A percentile compares a stretch with the other conserved stretches of the same genome.
Conservation (phyloP, 2,888 invertebrate genomes). For the Athrips mouffetella region DNA sequence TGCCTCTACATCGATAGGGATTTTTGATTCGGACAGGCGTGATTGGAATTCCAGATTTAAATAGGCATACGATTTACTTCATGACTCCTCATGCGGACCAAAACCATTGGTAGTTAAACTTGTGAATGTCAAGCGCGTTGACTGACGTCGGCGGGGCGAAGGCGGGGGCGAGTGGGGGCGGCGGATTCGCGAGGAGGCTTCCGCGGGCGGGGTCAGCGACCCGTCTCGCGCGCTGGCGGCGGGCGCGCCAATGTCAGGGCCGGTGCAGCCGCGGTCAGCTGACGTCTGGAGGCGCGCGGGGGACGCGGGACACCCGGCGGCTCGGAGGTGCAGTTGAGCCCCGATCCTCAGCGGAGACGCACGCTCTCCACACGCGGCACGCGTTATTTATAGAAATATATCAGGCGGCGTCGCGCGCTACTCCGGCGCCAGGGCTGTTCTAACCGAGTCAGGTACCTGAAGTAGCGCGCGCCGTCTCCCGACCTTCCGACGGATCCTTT, state of each 20-base stretch:
- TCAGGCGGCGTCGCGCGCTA: constrained; percentile 84
- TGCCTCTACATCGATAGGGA: constrained; percentile 1
- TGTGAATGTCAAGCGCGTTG: constrained; percentile 51
- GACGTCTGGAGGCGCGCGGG: constrained; percentile 77
- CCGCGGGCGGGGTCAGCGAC: constrained; percentile 34
- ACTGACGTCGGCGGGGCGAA: constrained; percentile 25
- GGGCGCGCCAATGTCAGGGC: constrained; percentile 77
- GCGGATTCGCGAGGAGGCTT: constrained; percentile 29
- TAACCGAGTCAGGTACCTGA: constrained; percentile 97
- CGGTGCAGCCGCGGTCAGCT: constrained; percentile 77
- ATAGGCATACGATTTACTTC: neutral
- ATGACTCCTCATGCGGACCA: neutral
- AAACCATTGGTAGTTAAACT: constrained; percentile 52
- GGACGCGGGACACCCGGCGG: constrained; percentile 47
- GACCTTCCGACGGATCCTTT: constrained; percentile 24
- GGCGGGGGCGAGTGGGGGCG: constrained; percentile 24
- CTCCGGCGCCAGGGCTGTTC: constrained; percentile 92
- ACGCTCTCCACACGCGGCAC: constrained; percentile 47
- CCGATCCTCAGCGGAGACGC: constrained; percentile 53
- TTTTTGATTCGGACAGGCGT: neutral
- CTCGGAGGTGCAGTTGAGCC: constrained; percentile 65
- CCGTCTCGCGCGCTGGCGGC: constrained; percentile 56
- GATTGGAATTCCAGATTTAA: neutral
- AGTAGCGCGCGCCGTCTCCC: constrained; percentile 93
- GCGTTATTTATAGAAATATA: constrained; percentile 56